Base-by-base conservation (phyloP, 1,140 invertebrate genomes). In the Luehdorfia chinensis region DNA sequence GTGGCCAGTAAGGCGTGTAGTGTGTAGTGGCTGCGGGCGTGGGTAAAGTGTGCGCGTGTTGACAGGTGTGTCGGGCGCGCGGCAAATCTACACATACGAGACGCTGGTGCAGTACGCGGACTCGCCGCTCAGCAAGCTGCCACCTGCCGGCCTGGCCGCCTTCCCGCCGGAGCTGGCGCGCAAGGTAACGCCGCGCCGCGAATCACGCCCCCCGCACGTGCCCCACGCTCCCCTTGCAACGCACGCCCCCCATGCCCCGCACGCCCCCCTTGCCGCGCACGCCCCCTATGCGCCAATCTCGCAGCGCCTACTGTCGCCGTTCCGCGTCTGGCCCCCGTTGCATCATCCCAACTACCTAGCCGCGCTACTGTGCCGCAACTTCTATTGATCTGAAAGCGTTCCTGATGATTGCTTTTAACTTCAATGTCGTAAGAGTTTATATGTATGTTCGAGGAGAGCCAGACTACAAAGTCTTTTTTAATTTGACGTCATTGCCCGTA, bases 61-160 rank as follows among this genome's bases (percentile, higher is more conserved):
- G 58, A 48, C 45, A 59, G 55, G 55, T 33, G 48, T 50, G 49
- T 57, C 55, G 47, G 69, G 73, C 41, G 45, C 68, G 55, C 76
- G 81, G 60, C 77, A 84, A 60, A 69, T 60, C 56, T 87, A 87
- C 67, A 68, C 84, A 59, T 77, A 76, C 68, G 86, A 87, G 76
- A 84, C 78, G 67, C 71, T 87, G 62, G 66, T 87, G 75, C 80
- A 85, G 70, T 85, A 78, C 72, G 75, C 85, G 32, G 74, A 81
- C 67, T 87, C 85, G 56, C 84, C 85, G 68, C 84, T 87, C 15
- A 86, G 84, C 75, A 87, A 86, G 72, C 66, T 77, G 76, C 73
- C 75, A 61, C 84, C 85, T 25, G 66, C 66, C 49, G 75, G 76
- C 14, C 67, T 83, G 51, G 77, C 68, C 47, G 65, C 63, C 37